phyloP scores from a whole-genome alignment of 2,113 vertebrate genomes.

The Cisticola juncidis region DNA sequence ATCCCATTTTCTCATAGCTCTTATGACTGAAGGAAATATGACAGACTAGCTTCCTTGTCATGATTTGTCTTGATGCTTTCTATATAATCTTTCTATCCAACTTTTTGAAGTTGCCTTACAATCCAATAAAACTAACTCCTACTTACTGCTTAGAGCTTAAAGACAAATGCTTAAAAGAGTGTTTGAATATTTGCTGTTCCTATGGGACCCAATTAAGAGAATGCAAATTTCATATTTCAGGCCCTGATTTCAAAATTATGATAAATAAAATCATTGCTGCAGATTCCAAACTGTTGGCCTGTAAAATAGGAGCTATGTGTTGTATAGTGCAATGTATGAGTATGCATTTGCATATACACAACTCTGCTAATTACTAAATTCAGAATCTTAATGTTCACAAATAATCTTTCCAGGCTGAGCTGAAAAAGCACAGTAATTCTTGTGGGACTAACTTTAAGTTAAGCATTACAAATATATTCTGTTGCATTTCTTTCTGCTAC shows the following conservation, averaged over 20 bases:
- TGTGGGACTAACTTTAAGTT: background rate
- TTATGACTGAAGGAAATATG: background rate
- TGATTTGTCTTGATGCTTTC: background rate
- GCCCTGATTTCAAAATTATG: background rate
- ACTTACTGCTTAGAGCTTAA: background rate
- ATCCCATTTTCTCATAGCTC: background rate
- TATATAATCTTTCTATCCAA: background rate
- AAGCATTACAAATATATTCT: background rate
- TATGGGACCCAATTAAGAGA: slow-evolving; percentile 37
- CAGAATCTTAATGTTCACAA: background rate
- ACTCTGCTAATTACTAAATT: background rate
- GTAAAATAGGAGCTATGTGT: background rate
- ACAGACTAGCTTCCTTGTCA: background rate
- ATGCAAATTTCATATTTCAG: background rate
- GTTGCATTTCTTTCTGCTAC: background rate
- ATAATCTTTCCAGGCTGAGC: background rate
- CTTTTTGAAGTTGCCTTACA: slow-evolving; percentile 8
- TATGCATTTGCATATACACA: background rate
- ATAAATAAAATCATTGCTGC: background rate
- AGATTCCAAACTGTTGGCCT: background rate
- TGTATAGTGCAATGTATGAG: background rate
- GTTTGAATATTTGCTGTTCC: background rate
- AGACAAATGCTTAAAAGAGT: background rate
- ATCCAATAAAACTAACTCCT: background rate
- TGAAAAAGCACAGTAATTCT: background rate